Base-by-base conservation (phyloP, 2,113 vertebrate species). In the Elaphurus davidianus region DNA sequence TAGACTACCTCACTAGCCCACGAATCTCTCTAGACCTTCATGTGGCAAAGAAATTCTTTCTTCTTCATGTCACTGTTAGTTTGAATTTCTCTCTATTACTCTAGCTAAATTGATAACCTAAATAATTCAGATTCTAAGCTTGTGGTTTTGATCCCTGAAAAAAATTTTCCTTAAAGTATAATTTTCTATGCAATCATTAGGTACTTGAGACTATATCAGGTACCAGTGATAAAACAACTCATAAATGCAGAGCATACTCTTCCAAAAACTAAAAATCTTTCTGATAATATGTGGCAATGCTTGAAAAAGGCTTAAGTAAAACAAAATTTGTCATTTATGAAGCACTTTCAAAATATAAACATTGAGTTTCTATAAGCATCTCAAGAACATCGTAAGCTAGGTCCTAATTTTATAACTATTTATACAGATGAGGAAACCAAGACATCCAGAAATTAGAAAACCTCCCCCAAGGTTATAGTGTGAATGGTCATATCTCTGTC, bases 91-190 rank as follows among this genome's bases (percentile, higher is more conserved):
- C 55, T 84, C 57, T 28, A 4, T n/a, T 25, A 57, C 13, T 60
- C 0, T 11, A 86, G 50, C 21, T 52, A 78, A 94, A 85, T 28
- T 45, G 43, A 9, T 52, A 25, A 15, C 50, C 28, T 83, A 76
- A 84, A 91, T 96, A 86, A 87, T 57, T 90, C 83, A 33, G 28
- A 84, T 11, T 33, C n/a, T 6, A 86, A 52, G 15, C 40, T 47
- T 60, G 19, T 85, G 54, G 30, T 57, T 96, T 74, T 89, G 54
- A 79, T 79, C 60, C 33, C 33, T 12, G 81, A 59, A 30, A 57
- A 84, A 79, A 3, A 1, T 30, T 57, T 86, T 43, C 21, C 36
- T 83, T 64, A 59, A 89, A 54, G 45, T 40, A 9, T 7, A 23
- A 87, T 74, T 85, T 67, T 62, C 27, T 52, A 23, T 74, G 19